A percentile compares a stretch with the other conserved stretches of the same genome.
Conservation (phyloP, 2,888 invertebrate species). For the Dynastes maya region DNA sequence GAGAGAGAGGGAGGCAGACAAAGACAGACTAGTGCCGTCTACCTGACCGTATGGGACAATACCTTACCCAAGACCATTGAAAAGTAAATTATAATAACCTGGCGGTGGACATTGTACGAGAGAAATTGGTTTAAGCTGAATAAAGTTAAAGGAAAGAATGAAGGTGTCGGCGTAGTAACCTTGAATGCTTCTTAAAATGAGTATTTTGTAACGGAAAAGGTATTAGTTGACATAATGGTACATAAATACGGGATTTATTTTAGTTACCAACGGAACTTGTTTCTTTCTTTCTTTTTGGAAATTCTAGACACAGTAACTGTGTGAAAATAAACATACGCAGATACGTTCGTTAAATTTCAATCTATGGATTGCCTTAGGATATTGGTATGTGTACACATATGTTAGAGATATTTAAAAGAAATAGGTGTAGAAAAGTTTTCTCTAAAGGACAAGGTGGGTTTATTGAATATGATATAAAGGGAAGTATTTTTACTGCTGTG, state of each 20-base stretch:
- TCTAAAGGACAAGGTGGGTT: too few relatives aligned
- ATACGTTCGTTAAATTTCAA: too few relatives aligned
- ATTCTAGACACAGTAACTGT: background rate
- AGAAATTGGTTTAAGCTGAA: constrained; percentile 54
- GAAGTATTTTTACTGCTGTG: too few relatives aligned
- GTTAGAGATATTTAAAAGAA: too few relatives aligned
- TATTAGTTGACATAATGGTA: constrained; percentile 52
- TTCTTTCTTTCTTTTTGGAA: background rate
- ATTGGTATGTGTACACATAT: too few relatives aligned
- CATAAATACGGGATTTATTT: constrained; percentile 42
- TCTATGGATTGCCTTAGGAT: too few relatives aligned
- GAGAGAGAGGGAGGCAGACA: background rate
- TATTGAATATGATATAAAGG: too few relatives aligned
- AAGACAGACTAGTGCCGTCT: constrained; percentile 7
- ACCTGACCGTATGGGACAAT: constrained; percentile 48
- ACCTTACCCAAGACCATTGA: constrained; percentile 42
- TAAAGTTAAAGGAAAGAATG: constrained; percentile 53
- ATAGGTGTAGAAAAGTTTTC: too few relatives aligned
- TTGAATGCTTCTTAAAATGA: constrained; percentile 54
- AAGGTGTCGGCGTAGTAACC: constrained; percentile 56
- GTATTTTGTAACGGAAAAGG: constrained; percentile 54
- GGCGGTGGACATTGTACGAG: constrained; percentile 44
- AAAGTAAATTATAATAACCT: constrained; percentile 49
- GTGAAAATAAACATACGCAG: background rate
- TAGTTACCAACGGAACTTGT: background rate